phyloP scores from a whole-genome alignment of 2,797 vertebrate genomes.

The Dallia pectoralis region DNA sequence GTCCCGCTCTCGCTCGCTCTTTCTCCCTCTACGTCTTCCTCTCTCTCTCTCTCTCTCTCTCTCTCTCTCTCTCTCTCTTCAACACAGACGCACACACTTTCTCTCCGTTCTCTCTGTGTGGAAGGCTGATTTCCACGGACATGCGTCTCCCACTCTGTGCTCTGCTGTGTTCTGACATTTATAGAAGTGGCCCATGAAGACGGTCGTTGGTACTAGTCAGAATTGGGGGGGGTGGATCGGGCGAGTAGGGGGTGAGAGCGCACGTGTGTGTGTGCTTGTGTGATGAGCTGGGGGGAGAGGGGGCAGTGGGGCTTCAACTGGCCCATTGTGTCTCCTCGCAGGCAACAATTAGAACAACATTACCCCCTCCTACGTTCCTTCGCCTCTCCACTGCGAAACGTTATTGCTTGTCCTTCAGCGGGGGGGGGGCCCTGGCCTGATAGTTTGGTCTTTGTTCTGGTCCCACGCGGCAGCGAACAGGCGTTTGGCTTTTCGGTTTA shows the following conservation, averaged over 20 bases:
- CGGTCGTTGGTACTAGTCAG: constrained; percentile 52
- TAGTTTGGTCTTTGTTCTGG: constrained; percentile 60
- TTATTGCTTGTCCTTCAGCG: constrained; percentile 59
- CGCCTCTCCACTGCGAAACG: constrained; percentile 24
- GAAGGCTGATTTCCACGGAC: constrained; percentile 37
- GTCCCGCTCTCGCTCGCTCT: background rate
- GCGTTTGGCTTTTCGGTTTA: constrained; percentile 49
- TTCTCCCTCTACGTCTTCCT: background rate
- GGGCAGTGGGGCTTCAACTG: constrained; percentile 36
- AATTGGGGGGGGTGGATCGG: constrained; percentile 7
- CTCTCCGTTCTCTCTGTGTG: background rate
- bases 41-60: background rate
- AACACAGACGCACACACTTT: constrained; percentile 2
- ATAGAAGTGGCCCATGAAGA: constrained; percentile 50
- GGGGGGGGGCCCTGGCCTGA: constrained; percentile 40
- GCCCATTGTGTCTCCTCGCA: constrained; percentile 61
- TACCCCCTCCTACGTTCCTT: constrained; percentile 12
- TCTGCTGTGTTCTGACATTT: constrained; percentile 43
- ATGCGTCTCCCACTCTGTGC: constrained; percentile 18
- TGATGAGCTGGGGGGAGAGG: background rate
- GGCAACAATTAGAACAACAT: constrained; percentile 66
- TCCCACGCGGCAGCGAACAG: constrained; percentile 40
- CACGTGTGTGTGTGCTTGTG: background rate
- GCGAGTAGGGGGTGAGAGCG: background rate
- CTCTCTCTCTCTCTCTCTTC: constrained; percentile 13